phyloP scores from a whole-genome alignment of 2,113 vertebrate genomes.

The Ovibos moschatus region DNA sequence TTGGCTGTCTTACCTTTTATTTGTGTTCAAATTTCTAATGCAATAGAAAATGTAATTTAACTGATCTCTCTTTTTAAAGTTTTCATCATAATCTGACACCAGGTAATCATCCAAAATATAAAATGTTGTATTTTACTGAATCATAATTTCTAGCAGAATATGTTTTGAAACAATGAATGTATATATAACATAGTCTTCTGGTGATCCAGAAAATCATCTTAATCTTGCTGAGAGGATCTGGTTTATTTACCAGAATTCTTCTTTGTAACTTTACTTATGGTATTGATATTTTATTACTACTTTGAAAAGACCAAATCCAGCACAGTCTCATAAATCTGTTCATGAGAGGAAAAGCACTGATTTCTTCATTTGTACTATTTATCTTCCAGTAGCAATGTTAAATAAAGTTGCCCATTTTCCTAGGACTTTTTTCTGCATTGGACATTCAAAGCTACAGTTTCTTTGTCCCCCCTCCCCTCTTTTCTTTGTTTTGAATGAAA shows the following conservation, averaged over 20 bases:
- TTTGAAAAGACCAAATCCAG: slow-evolving; percentile 49
- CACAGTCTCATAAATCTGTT: slow-evolving; percentile 68
- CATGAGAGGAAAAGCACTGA: slow-evolving; percentile 50
- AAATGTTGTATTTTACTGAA: slow-evolving; percentile 77
- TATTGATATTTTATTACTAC: not conserved
- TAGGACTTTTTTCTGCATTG: slow-evolving; percentile 41
- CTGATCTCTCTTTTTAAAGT: slow-evolving; percentile 81
- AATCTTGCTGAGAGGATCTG: not conserved
- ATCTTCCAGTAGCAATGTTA: slow-evolving; percentile 46
- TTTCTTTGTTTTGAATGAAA: slow-evolving; percentile 2
- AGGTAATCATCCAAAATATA: slow-evolving; percentile 77
- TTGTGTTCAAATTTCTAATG: slow-evolving; percentile 64
- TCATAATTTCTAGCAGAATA: slow-evolving; percentile 70
- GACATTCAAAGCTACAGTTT: slow-evolving; percentile 44
- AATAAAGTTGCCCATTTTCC: slow-evolving; percentile 70
- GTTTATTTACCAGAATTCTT: not conserved
- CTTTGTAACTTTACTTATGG: not conserved
- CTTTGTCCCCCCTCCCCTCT: accelerated
- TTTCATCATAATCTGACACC: slow-evolving; percentile 81
- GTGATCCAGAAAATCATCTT: not conserved
- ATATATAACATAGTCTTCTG: not conserved
- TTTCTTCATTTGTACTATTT: slow-evolving; percentile 66
- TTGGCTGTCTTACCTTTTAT: slow-evolving; percentile 49
- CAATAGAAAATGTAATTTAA: slow-evolving; percentile 76
- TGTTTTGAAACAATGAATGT: not conserved